A percentile compares a stretch with the other conserved stretches of the same genome.
Evolutionary conservation across 1,140 invertebrate species (phyloP).

Genomic region (Chelonus insularis): DNA sequence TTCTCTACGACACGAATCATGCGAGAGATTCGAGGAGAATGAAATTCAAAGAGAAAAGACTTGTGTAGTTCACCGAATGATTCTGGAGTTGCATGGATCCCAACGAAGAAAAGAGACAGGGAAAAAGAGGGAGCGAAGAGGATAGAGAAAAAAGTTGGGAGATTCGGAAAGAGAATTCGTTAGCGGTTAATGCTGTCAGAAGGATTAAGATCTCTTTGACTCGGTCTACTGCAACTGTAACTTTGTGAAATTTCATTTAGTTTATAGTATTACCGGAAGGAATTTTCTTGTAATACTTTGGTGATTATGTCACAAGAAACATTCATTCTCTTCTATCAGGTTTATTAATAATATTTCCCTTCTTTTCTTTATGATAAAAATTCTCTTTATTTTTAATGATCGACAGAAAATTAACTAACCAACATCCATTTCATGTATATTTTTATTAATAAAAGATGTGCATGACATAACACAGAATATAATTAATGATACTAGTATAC

Average conservation of each 20-base stretch:
- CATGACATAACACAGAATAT: too few relatives aligned
- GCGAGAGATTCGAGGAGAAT: neutral
- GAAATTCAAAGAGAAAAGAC: neutral
- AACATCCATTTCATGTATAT: too few relatives aligned
- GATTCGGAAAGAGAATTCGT: conserved; percentile 1
- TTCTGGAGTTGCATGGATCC: neutral
- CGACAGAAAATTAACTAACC: too few relatives aligned
- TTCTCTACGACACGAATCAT: neutral
- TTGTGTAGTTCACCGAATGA: neutral
- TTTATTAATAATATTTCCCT: too few relatives aligned
- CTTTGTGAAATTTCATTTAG: neutral
- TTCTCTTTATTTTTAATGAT: too few relatives aligned
- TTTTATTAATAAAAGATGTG: too few relatives aligned
- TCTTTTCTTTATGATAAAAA: too few relatives aligned
- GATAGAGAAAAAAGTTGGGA: neutral
- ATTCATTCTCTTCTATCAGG: too few relatives aligned
- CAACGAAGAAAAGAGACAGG: neutral
- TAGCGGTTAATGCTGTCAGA: conserved; percentile 7
- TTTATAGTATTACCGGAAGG: neutral
- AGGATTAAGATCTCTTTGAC: conserved; percentile 5
- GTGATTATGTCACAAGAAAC: too few relatives aligned
- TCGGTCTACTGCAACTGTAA: neutral
- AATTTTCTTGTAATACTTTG: neutral
- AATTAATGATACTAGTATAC: too few relatives aligned
- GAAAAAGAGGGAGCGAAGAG: neutral